Evolutionary conservation across 1,140 invertebrate species (phyloP).

Genomic region (Batillaria attramentaria): DNA sequence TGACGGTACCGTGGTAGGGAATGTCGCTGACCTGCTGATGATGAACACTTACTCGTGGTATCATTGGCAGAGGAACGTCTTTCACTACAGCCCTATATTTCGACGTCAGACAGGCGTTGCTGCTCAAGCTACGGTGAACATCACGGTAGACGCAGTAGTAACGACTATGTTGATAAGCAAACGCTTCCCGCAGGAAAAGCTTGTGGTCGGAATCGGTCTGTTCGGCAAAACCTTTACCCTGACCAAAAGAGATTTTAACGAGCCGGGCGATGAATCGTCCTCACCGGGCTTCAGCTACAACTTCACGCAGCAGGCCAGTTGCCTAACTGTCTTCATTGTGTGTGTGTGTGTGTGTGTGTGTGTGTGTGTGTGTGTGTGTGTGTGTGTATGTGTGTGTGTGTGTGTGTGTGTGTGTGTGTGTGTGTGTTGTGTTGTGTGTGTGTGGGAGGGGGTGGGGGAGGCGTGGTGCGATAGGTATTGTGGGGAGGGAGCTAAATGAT

Average conservation of each 20-base stretch:
- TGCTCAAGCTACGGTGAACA: no score
- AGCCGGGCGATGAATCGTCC: neutral
- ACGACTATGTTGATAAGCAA: neutral
- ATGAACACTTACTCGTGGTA: neutral
- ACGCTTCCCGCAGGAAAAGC: neutral
- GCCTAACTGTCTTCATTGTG: no score
- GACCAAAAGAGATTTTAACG: neutral
- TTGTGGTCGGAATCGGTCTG: neutral
- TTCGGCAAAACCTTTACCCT: neutral
- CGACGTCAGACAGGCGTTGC: no score
- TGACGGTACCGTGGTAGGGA: neutral
- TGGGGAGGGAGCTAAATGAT: no score
- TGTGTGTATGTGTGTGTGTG: neutral
- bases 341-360: conserved; percentile 1
- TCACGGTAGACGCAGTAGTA: no score
- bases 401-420: conserved; percentile 4
- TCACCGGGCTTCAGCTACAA: neutral
- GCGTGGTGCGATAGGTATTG: no score
- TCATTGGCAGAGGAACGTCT: neutral
- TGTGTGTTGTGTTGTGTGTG: neutral
- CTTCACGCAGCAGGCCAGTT: neutral
- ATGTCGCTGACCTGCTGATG: neutral
- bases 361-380: conserved; percentile 5
- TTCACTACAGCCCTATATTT: neutral
- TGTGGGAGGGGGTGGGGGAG: neutral